These are phyloP conservation scores for Neomorphus geoffroyi DNA, from an alignment of 2,797 vertebrate genomes.

Conservation along the genomic window DNA sequence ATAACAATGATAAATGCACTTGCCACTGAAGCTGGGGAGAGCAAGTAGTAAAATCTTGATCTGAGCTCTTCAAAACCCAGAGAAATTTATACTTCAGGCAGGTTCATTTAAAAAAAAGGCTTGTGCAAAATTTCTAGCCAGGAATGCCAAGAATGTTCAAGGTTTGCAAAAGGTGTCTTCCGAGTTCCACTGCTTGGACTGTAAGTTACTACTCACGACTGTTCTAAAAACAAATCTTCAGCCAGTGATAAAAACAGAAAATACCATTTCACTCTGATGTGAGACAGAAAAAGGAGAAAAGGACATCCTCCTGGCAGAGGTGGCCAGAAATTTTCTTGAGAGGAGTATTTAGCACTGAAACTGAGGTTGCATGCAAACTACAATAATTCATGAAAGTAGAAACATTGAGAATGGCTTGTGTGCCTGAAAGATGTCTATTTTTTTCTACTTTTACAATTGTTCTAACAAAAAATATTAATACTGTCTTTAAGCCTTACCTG, in stretches of 20 bases:
- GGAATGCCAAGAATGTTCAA: background rate
- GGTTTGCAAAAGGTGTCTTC: background rate
- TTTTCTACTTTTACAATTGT: background rate
- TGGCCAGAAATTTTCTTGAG: background rate
- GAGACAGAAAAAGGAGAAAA: background rate
- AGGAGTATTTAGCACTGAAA: background rate
- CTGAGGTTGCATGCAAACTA: background rate
- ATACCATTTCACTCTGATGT: background rate
- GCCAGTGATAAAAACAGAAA: background rate
- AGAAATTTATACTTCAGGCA: background rate
- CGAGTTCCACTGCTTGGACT: background rate
- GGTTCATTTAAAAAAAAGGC: background rate
- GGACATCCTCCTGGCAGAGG: background rate
- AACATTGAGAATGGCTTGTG: background rate
- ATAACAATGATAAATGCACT: background rate
- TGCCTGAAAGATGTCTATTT: background rate
- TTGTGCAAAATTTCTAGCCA: background rate
- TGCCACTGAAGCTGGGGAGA: background rate
- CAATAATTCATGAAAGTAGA: background rate
- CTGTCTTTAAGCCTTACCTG: background rate
- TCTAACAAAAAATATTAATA: background rate
- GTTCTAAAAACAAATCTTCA: background rate
- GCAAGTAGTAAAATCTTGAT: background rate
- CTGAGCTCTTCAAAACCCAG: background rate
- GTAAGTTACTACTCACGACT: background rate